These are phyloP conservation scores for Himalopsyche phryganea DNA, from an alignment of 1,140 invertebrate genomes.

Conservation along the genomic window DNA sequence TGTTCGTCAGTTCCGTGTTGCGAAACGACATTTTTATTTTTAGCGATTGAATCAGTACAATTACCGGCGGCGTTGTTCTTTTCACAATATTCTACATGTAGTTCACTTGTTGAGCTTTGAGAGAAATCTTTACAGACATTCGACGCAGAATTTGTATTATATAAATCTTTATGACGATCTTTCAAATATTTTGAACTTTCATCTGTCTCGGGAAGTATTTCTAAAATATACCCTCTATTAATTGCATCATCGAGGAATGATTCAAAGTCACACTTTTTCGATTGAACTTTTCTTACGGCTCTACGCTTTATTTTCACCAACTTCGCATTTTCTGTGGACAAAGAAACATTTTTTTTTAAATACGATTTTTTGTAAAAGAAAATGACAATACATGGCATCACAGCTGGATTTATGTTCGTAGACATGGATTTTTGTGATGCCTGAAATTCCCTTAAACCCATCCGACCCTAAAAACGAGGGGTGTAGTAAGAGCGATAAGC, in stretches of 20 bases:
- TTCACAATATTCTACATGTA: too few species aligned
- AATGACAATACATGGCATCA: too few species aligned
- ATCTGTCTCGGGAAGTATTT: conserved; percentile 4
- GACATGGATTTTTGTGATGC: too few species aligned
- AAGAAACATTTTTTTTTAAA: too few species aligned
- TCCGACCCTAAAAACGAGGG: too few species aligned
- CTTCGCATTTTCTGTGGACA: conserved; percentile 24
- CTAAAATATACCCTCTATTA: conserved; percentile 13
- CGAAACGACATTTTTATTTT: not conserved
- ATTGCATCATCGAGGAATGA: conserved; percentile 19
- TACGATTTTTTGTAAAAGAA: too few species aligned
- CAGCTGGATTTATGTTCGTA: too few species aligned
- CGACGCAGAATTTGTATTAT: not conserved
- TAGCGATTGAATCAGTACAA: not conserved
- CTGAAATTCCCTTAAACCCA: too few species aligned
- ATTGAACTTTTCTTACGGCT: conserved; percentile 21
- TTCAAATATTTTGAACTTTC: not conserved
- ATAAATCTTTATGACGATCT: not conserved
- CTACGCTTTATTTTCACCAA: conserved; percentile 19
- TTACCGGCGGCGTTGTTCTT: not conserved
- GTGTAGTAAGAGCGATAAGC: too few species aligned
- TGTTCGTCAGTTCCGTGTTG: not conserved
- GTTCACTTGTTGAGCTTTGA: not conserved
- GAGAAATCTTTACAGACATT: not conserved
- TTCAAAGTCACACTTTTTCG: conserved; percentile 20